Base-by-base conservation (phyloP, 1,140 invertebrate species). In the Pararge aegeria region DNA sequence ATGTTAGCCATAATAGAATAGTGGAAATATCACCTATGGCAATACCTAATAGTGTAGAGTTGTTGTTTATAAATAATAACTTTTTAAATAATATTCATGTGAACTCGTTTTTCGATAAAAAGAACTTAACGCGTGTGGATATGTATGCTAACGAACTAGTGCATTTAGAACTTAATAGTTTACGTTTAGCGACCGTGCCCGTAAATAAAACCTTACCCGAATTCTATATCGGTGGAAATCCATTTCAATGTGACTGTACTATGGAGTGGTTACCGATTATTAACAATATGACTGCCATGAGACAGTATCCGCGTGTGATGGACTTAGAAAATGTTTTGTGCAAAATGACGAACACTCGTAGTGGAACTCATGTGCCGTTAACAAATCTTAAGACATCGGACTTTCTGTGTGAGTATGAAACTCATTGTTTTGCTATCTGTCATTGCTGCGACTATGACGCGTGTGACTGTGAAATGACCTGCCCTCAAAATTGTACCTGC, bases 401-500 rank as follows among this genome's bases (percentile, higher is more conserved):
- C 73, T 98, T 98, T 87, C 91, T 98, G 65, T 98, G 97, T 83
- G 94, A 93, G 53, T 98, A 98, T 89, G 94, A 96, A 70, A 96
- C 95, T 29, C 97, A 98, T 87, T 98, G 97, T 90, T 98, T 98
- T 86, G 95, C 97, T 13, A 89, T 97, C 44, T 98, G 97, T 78
- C 96, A 97, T 72, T 98, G 97, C 87, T 98, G 97, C 79, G 97
- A 98, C 71, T 98, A 97, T 80, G 96, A 98, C 80, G 96, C 96
- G 46, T 98, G 97, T 85, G 97, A 98, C 85, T 98, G 97, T 87
- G 96, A 97, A 89, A 98, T 98, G 96, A 97, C 95, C 2, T 98
- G 97, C 75, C 97, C 97, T 1, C 93, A 93, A 62, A 96, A 97
- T 76, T 98, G 97, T 89, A 95, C 95, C 59, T 98, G 97, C 78